phyloP scores from a whole-genome alignment of 2,113 vertebrate genomes.

The Campylomormyrus numenius region DNA sequence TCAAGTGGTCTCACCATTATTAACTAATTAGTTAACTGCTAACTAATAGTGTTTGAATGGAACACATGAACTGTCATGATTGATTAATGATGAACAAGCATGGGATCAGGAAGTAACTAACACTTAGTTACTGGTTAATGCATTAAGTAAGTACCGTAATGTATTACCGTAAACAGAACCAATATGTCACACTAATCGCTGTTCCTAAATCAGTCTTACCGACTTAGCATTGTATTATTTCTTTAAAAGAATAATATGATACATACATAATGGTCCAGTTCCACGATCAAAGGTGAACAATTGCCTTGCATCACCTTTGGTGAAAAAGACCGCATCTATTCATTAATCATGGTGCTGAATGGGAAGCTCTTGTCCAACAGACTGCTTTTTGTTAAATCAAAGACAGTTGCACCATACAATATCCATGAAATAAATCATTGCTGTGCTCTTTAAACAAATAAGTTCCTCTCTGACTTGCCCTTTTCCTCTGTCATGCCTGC shows the following conservation, averaged over 20 bases:
- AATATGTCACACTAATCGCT: conserved; percentile 27
- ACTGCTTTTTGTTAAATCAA: conserved; percentile 45
- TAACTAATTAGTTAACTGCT: no score
- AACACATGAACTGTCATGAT: no score
- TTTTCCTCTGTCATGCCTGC: not conserved
- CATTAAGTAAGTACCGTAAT: not conserved
- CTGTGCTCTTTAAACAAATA: conserved; percentile 33
- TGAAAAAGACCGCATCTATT: conserved; percentile 56
- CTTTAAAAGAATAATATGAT: conserved; percentile 28
- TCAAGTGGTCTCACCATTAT: no score
- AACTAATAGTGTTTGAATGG: no score
- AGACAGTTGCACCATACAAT: conserved; percentile 47
- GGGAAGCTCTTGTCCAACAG: conserved; percentile 45
- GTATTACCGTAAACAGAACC: not conserved
- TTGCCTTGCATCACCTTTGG: conserved; percentile 57
- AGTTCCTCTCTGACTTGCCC: not conserved
- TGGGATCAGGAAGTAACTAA: no score
- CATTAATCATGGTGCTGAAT: conserved; percentile 56
- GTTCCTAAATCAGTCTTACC: conserved; percentile 31
- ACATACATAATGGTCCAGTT: conserved; percentile 26
- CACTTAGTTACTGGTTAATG: no score
- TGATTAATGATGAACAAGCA: no score
- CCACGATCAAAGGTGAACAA: conserved; percentile 45
- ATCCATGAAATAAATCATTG: conserved; percentile 50
- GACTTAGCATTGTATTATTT: conserved; percentile 19